These are phyloP conservation scores for Betta splendens DNA, from an alignment of 2,797 vertebrate species.

Conservation along the genomic window DNA sequence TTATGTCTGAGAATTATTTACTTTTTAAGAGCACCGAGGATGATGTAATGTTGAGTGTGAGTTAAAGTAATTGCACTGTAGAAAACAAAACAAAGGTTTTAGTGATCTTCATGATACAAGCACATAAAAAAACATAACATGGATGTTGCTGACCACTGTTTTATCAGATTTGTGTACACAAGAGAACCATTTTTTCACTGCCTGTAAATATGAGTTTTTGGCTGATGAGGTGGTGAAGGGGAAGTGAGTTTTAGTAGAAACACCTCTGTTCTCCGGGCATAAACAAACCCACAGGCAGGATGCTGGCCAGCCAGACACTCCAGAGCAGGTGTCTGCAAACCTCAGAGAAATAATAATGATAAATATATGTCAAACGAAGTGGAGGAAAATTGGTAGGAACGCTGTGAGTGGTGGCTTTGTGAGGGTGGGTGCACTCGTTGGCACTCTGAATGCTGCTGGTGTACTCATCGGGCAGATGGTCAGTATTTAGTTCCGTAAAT, in stretches of 20 bases:
- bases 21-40: constrained; percentile 27
- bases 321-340: constrained; percentile 50
- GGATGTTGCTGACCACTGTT: constrained; percentile 23
- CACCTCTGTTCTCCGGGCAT: constrained; percentile 20
- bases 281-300: constrained; percentile 46
- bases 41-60: constrained; percentile 45
- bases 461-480: constrained; percentile 36
- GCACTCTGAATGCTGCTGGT: too few relatives aligned
- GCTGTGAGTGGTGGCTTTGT: constrained; percentile 15
- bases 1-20: constrained; percentile 60
- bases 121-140: constrained; percentile 1
- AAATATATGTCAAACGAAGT: background rate
- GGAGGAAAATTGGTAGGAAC: constrained; percentile 9
- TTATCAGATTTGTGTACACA: constrained; percentile 7
- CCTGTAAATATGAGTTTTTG: constrained; percentile 17
- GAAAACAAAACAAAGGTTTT: background rate
- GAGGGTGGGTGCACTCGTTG: constrained; percentile 24
- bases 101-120: background rate
- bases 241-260: constrained; percentile 49
- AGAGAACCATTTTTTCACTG: constrained; percentile 3
- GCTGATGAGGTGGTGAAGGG: constrained; percentile 29
- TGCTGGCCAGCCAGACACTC: constrained; percentile 35
- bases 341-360: background rate
- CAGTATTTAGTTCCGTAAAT: constrained; percentile 24
- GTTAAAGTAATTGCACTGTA: background rate